Percentiles rank a stretch among this genome's conserved stretches.
Evolutionary conservation across 2,113 vertebrate genomes (phyloP).

Genomic region (Alligator mississippiensis): DNA sequence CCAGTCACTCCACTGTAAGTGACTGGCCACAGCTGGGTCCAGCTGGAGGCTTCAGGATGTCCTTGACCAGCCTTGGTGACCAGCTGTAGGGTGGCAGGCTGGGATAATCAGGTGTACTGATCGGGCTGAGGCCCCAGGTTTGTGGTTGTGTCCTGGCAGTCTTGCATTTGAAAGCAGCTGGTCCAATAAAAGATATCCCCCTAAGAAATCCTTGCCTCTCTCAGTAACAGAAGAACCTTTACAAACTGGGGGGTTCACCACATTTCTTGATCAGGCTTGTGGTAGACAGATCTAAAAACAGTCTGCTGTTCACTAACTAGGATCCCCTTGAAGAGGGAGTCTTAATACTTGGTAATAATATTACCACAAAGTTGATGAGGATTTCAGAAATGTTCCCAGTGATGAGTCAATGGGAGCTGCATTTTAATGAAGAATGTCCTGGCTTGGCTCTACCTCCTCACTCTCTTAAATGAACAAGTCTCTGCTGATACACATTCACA

Average conservation of each 20-base stretch:
- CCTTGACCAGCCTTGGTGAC: too few species aligned
- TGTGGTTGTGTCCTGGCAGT: too few species aligned
- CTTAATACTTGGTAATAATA: neutral
- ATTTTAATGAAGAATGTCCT: slow-evolving; percentile 16
- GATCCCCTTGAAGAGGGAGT: neutral
- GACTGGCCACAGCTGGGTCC: too few species aligned
- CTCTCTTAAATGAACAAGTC: slow-evolving; percentile 7
- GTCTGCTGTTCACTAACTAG: neutral
- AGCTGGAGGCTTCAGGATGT: too few species aligned
- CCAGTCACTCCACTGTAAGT: too few species aligned
- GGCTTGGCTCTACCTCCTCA: neutral
- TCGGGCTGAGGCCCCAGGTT: too few species aligned
- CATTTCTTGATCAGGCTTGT: neutral
- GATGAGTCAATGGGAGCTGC: neutral
- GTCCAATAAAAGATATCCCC: too few species aligned
- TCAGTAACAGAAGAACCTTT: neutral
- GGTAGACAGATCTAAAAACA: neutral
- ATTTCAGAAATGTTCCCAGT: neutral
- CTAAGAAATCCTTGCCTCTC: too few species aligned
- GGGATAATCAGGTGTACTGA: too few species aligned
- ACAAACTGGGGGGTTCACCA: neutral
- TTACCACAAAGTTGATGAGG: neutral
- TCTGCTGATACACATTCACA: neutral
- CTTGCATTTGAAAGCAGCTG: too few species aligned
- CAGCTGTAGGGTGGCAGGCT: too few species aligned